Evolutionary conservation across 2,888 invertebrate species (phyloP), one percentile per base, ranked within the genome.

Genomic region (Anaspis maculata): DNA sequence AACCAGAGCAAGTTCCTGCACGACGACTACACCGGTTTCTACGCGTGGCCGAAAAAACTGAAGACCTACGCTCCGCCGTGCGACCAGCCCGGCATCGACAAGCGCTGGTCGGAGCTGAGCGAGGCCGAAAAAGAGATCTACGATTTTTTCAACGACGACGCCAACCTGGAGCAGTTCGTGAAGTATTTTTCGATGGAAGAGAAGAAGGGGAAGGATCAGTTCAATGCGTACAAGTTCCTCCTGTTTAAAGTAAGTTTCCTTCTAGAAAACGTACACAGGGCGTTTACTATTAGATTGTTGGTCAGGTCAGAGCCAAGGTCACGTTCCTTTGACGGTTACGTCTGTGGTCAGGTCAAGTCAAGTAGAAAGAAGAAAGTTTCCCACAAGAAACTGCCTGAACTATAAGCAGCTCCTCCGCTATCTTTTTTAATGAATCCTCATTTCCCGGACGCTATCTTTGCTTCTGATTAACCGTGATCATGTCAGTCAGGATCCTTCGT

Each of bases 171-270:
- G 13, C 77, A 76, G 41, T 67, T 92, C 7, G 70, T 90, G 2
- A 67, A 71, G 7, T 86, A 77, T 62, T 72, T 84, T 39, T 79
- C 86, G 0, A 68, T 89, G 27, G 92, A 92, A 56, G 90, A 89
- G 53, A 84, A 85, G 59, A 90, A 90, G 54, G 87, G 84, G 13
- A 78, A 77, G 39, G 89, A 90, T 56, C 81, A 81, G 57, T 90
- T 90, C 57, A 80, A 76, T 50, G 70, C 72, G 1, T 70, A 72
- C 27, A 68, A 79, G 29, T 83, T 78, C 61, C 66, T 73, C 7
- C 62, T 90, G 36, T 87, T 88, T 56, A 83, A 84, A 72, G 83
- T 83, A 51, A 63, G 29, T 34, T n/a, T n/a, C n/a, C n/a, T n/a
- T n/a, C n/a, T n/a, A n/a, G n/a, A n/a, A n/a, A n/a, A n/a, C n/a